A percentile compares a stretch with the other conserved stretches of the same genome.
Conservation (phyloP, 2,888 invertebrate species). For the Macrosiphum euphorbiae region DNA sequence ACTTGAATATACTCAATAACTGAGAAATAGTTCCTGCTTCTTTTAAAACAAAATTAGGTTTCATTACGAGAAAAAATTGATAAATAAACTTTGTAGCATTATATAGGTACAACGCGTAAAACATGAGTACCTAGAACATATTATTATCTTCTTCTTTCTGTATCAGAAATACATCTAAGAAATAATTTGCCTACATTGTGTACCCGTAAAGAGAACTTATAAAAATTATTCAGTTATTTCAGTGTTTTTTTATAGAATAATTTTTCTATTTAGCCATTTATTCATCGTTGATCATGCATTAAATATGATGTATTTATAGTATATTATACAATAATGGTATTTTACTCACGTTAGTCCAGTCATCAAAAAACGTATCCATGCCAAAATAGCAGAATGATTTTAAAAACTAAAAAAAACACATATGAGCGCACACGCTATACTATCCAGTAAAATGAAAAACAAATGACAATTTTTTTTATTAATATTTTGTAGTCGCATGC, state of each 20-base stretch:
- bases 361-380: conserved; percentile 58
- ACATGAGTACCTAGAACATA: neutral
- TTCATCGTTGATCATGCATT: neutral
- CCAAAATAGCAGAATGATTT: neutral
- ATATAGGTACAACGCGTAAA: neutral
- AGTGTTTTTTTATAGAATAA: neutral
- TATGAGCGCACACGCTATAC: neutral
- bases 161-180: neutral
- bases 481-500: neutral
- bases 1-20: neutral
- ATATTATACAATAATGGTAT: neutral
- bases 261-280: neutral
- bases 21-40: neutral
- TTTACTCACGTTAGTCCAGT: conserved; percentile 60
- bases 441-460: conserved; percentile 5
- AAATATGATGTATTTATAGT: neutral
- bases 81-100: neutral
- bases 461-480: conserved; percentile 40
- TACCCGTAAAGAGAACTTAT: neutral
- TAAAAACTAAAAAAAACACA: conserved; percentile 17
- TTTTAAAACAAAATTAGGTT: neutral
- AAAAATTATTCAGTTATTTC: neutral
- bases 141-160: neutral
- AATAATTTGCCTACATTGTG: neutral
- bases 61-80: neutral